Conservation (phyloP, 2,113 vertebrate species). For the Antigone vipio region DNA sequence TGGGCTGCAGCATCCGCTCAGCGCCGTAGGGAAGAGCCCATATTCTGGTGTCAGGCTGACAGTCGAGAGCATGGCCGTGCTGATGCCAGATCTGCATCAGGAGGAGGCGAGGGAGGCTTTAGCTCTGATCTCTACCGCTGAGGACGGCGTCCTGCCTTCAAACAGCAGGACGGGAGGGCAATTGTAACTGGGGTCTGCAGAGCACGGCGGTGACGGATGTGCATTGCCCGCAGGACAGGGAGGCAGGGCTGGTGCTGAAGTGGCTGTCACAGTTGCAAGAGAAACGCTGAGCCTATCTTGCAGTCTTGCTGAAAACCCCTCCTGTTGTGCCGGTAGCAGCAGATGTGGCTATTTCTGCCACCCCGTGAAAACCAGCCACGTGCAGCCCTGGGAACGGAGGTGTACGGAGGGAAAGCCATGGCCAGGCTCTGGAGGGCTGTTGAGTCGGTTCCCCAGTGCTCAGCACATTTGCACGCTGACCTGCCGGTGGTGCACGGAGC, state of each 20-base stretch:
- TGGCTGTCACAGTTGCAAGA: neutral
- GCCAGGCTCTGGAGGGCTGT: neutral
- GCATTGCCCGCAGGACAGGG: rapidly evolving
- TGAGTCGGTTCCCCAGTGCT: neutral
- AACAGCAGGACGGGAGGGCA: neutral
- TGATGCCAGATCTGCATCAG: neutral
- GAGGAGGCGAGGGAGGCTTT: too few species aligned
- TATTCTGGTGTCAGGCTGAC: neutral
- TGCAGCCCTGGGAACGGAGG: neutral
- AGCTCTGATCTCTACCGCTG: neutral
- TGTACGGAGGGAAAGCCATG: neutral
- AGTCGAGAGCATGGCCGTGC: neutral
- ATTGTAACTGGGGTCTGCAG: neutral
- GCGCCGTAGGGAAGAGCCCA: neutral
- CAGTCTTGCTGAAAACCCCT: neutral
- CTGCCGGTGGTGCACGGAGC: neutral
- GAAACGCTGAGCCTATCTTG: neutral
- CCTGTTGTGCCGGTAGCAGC: neutral
- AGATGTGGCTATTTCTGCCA: neutral
- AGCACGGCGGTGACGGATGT: neutral
- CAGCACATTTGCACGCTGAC: neutral
- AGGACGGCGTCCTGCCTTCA: neutral
- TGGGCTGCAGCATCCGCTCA: neutral
- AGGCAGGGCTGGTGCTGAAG: neutral
- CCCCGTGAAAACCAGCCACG: neutral